A percentile compares a stretch with the other conserved stretches of the same genome.
Conservation (phyloP, 1,140 invertebrate genomes). For the Euglossa dilemma region DNA sequence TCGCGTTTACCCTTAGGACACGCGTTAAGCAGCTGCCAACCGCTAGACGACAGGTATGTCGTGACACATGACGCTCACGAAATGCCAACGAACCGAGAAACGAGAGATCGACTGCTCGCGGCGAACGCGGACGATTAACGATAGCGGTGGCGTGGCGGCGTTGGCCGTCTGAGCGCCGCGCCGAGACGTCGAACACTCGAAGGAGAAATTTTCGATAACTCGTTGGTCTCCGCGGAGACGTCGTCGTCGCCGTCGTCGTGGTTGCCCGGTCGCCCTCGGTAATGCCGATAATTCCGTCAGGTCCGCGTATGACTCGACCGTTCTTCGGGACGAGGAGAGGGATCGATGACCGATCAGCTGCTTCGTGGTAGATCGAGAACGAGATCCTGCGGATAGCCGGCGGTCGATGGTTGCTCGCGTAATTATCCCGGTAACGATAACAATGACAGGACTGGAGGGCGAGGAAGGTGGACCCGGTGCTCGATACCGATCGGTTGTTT, state of each 20-base stretch:
- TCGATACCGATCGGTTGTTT: slow-evolving; percentile 36
- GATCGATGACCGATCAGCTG: slow-evolving; percentile 10
- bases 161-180: background rate
- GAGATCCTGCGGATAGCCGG: background rate
- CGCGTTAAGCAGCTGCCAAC: slow-evolving; percentile 67
- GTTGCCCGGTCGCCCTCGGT: background rate
- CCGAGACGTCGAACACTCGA: too few species aligned
- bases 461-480: background rate
- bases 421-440: slow-evolving; percentile 30
- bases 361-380: background rate
- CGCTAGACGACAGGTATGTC: slow-evolving; percentile 71
- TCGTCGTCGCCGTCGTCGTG: too few species aligned
- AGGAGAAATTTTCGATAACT: too few species aligned
- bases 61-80: slow-evolving; percentile 62
- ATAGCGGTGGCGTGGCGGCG: background rate
- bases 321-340: background rate
- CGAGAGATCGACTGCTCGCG: slow-evolving; percentile 41
- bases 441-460: background rate
- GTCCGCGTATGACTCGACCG: slow-evolving; percentile 7
- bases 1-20: slow-evolving; percentile 46
- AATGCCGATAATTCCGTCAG: slow-evolving; percentile 19
- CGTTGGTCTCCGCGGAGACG: too few species aligned
- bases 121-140: slow-evolving; percentile 24
- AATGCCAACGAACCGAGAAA: slow-evolving; percentile 37
- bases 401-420: slow-evolving; percentile 27